Evolutionary conservation across 2,888 invertebrate species (phyloP).

Genomic region (Bombylius discolor): DNA sequence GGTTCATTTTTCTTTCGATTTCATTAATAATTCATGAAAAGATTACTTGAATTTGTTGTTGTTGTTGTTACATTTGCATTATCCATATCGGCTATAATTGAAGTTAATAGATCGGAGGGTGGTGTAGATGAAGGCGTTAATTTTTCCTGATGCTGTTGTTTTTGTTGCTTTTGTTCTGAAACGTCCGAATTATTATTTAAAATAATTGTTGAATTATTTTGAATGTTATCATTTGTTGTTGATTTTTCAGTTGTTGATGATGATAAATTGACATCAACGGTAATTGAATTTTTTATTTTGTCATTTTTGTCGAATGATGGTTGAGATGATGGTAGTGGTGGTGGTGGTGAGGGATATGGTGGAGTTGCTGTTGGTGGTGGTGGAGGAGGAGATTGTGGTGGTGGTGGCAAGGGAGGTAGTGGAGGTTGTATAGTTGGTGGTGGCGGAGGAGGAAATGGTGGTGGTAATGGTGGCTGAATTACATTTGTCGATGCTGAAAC

Average conservation of each 20-base stretch:
- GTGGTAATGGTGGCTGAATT: conserved; percentile 16
- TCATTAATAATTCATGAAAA: no score
- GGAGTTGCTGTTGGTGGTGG: conserved; percentile 18
- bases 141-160: not conserved
- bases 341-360: conserved; percentile 16
- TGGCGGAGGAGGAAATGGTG: conserved; percentile 26
- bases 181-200: no score
- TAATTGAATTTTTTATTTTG: not conserved
- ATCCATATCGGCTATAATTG: conserved; percentile 38
- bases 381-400: conserved; percentile 19
- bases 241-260: no score
- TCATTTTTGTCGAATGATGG: not conserved
- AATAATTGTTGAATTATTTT: no score
- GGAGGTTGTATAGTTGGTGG: conserved; percentile 11
- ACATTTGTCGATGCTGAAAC: conserved; percentile 12
- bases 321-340: not conserved
- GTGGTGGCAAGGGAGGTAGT: conserved; percentile 14
- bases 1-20: no score
- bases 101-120: conserved; percentile 31
- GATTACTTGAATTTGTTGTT: not conserved
- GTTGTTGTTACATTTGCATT: conserved; percentile 19
- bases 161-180: not conserved
- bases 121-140: conserved; percentile 8
- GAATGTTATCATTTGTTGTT: no score
- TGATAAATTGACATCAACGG: not conserved